A percentile compares a stretch with the other conserved stretches of the same genome.
Evolutionary conservation across 1,140 invertebrate genomes (phyloP).

Genomic region (Pachypeltis micranthus): DNA sequence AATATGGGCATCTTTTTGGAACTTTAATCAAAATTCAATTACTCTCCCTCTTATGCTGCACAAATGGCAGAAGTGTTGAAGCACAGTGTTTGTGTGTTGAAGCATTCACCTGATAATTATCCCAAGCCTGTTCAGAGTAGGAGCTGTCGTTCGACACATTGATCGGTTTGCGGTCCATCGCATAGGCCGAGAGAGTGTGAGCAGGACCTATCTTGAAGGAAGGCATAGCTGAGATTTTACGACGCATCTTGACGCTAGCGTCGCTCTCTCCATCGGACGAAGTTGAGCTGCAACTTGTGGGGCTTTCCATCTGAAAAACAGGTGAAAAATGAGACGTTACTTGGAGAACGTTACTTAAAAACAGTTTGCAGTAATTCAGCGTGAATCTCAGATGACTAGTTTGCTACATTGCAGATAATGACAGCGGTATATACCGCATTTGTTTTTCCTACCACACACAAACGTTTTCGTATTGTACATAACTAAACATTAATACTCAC

Average conservation of each 20-base stretch:
- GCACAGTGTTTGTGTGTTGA: too few relatives aligned
- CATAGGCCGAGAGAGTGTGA: constrained; percentile 16
- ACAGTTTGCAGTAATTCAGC: too few relatives aligned
- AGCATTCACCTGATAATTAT: constrained; percentile 48
- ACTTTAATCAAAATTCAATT: too few relatives aligned
- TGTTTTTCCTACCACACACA: too few relatives aligned
- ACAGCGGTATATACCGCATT: too few relatives aligned
- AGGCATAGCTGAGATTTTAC: constrained; percentile 29
- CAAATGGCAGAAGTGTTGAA: too few relatives aligned
- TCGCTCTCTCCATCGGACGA: constrained; percentile 19
- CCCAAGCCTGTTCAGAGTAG: constrained; percentile 69
- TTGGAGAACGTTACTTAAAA: too few relatives aligned
- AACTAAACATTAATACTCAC: constrained; percentile 1
- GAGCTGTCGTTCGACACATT: constrained; percentile 50
- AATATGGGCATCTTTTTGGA: too few relatives aligned
- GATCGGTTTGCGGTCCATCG: constrained; percentile 24
- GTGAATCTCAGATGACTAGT: too few relatives aligned
- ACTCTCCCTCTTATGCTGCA: too few relatives aligned
- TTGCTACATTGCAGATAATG: too few relatives aligned
- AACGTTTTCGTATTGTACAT: too few relatives aligned
- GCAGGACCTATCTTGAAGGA: constrained; percentile 44
- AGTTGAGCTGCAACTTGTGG: background rate
- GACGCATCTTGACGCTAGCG: constrained; percentile 9
- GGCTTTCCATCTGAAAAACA: constrained; percentile 15
- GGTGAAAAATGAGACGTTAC: background rate